Conservation (phyloP, 2,113 vertebrate genomes). For the Indicator maculatus region DNA sequence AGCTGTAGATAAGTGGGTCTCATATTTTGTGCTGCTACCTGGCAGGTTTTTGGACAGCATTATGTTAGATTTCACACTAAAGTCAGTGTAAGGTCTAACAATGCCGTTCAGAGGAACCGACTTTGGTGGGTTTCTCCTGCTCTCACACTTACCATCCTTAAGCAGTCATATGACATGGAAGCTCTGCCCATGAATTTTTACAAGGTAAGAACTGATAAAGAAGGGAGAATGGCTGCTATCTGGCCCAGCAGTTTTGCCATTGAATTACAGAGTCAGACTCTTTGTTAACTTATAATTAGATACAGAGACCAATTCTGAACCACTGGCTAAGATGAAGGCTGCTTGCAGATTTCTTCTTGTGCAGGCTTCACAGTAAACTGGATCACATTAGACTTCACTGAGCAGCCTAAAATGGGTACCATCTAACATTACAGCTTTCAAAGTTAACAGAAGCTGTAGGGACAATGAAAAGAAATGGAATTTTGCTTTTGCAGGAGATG, state of each 20-base stretch:
- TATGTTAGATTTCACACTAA: background rate
- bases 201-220: background rate
- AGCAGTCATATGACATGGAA: background rate
- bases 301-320: background rate
- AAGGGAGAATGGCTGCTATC: background rate
- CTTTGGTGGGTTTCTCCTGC: background rate
- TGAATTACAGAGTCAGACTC: background rate
- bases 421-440: background rate
- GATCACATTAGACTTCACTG: background rate
- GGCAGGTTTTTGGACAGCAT: background rate
- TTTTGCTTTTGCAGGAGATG: background rate
- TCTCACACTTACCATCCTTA: background rate
- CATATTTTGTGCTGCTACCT: background rate
- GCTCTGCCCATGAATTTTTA: background rate
- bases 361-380: background rate
- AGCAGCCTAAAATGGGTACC: background rate
- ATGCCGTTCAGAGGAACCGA: background rate
- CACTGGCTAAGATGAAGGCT: background rate
- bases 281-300: background rate
- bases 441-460: background rate
- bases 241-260: background rate
- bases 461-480: background rate
- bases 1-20: background rate
- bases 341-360: background rate
- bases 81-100: background rate